These are phyloP conservation scores for Bombylius major DNA, from an alignment of 2,888 invertebrate genomes.

Conservation along the genomic window DNA sequence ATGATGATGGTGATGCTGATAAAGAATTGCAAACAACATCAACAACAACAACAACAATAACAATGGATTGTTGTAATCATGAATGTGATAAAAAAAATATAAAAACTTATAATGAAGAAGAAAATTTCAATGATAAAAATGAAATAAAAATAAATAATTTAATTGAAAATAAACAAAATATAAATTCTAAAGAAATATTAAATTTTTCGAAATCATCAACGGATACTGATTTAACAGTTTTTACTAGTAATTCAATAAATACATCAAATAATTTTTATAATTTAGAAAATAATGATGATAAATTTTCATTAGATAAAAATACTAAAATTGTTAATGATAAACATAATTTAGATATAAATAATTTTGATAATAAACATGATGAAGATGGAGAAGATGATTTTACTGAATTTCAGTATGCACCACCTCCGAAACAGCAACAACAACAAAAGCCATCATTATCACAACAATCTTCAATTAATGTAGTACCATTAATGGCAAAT, in stretches of 20 bases:
- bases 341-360: neutral
- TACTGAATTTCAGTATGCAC: constrained; percentile 37
- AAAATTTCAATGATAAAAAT: neutral
- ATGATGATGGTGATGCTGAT: constrained; percentile 30
- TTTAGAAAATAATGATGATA: too few relatives aligned
- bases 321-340: too few relatives aligned
- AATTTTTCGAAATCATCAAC: too few relatives aligned
- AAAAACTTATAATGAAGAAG: neutral
- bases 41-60: constrained; percentile 16
- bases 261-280: too few relatives aligned
- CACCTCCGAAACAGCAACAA: constrained; percentile 17
- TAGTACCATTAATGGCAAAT: too few relatives aligned
- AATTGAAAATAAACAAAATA: neutral
- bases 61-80: neutral
- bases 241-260: too few relatives aligned
- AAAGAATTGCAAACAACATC: constrained; percentile 37
- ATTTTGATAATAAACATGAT: neutral
- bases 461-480: neutral
- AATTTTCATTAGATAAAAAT: too few relatives aligned
- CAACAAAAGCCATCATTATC: constrained; percentile 4
- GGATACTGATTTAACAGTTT: too few relatives aligned
- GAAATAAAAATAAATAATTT: too few relatives aligned
- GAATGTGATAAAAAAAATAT: neutral
- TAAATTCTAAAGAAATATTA: too few relatives aligned
- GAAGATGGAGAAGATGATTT: constrained; percentile 35